Evolutionary conservation across 2,113 vertebrate genomes (phyloP), one percentile per base, ranked within the genome.

Genomic region (Gambusia affinis): DNA sequence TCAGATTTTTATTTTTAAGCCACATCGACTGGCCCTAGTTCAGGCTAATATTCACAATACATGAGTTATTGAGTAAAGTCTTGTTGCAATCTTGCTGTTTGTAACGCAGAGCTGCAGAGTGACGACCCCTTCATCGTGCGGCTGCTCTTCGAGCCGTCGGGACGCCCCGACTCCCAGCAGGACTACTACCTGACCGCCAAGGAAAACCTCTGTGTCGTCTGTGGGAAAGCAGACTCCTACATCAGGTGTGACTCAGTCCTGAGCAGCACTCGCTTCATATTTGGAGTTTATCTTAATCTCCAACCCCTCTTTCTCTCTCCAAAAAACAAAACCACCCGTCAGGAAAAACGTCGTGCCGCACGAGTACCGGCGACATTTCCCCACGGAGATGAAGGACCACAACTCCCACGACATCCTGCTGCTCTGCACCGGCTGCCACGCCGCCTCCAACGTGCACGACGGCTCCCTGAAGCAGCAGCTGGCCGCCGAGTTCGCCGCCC

Each of bases 291-390:
- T 15, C 28, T 29, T 29, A 4, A 29, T 30, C 15, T 33, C 14
- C 39, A 14, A 62, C 24, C 4, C 12, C 4, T 31, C 31, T 31
- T 4, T 31, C 31, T 35, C 33, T 8, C 8, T 35, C 35, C 35
- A 35, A 35, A 35, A 35, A 35, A 35, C 8, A 33, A 33, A 8
- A 33, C 0, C 51, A 0, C 44, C 7, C 66, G 44, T 1, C 87
- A 99, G 98, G 92, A 99, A 99, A 83, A 99, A 99, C 31, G 94
- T 99, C 29, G 96, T 99, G 37, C 98, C 98, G 0, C 98, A 99
- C 0, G 97, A 99, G 80, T 99, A 99, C 92, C 88, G 98, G 7
- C 96, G 96, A 2, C 97, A 99, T 83, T 99, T 99, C 63, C 98
- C 98, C 37, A 91, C 95, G 0, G 96, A 99, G 92, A 97, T 99